Evolutionary conservation across 2,113 vertebrate species (phyloP).

Genomic region (Semicossyphus pulcher): DNA sequence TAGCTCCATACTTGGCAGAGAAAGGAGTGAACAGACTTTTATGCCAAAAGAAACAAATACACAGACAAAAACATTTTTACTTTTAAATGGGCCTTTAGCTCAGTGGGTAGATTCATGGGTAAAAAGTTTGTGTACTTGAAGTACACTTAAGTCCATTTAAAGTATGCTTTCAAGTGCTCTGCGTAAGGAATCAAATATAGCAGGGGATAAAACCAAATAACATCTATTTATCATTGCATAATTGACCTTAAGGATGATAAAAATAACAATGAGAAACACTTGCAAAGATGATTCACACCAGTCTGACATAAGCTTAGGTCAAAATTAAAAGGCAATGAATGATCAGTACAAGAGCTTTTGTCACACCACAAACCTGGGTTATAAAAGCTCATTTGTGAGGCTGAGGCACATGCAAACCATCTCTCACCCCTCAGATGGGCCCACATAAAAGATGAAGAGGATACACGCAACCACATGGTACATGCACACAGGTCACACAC

Average conservation of each 20-base stretch:
- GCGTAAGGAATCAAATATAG: too few relatives aligned
- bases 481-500: conserved; percentile 38
- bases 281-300: too few relatives aligned
- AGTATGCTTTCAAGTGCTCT: conserved; percentile 54
- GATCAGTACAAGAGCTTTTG: conserved; percentile 35
- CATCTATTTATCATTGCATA: too few relatives aligned
- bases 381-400: conserved; percentile 60
- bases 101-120: conserved; percentile 27
- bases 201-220: too few relatives aligned
- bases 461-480: conserved; percentile 51
- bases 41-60: conserved; percentile 40
- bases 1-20: background rate
- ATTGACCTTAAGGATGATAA: conserved; percentile 2
- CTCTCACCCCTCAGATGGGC: conserved; percentile 73
- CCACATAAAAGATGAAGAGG: conserved; percentile 74
- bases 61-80: conserved; percentile 54
- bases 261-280: too few relatives aligned
- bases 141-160: conserved; percentile 41
- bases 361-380: conserved; percentile 24
- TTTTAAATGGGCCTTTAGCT: conserved; percentile 51
- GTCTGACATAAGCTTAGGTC: too few relatives aligned
- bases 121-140: background rate
- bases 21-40: conserved; percentile 11
- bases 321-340: conserved; percentile 34
- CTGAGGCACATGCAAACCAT: conserved; percentile 70